These are phyloP conservation scores for Octomys mimax DNA, from an alignment of 2,797 vertebrate species.

Conservation along the genomic window DNA sequence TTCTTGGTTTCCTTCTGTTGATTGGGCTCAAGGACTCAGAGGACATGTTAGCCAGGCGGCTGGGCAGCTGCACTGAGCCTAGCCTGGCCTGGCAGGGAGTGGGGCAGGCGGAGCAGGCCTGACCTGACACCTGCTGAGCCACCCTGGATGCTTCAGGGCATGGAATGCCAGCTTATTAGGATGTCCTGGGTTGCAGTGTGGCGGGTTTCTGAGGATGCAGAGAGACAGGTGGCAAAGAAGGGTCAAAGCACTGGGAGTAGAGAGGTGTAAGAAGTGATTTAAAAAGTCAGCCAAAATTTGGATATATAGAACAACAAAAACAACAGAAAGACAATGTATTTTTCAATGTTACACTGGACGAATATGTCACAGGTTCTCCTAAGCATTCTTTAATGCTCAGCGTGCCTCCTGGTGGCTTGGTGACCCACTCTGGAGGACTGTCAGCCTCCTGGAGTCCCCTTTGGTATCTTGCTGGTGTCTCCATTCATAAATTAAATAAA, in stretches of 20 bases:
- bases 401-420: neutral
- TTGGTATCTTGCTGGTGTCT: neutral
- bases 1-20: no score
- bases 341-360: neutral
- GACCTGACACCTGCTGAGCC: neutral
- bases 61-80: neutral
- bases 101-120: neutral
- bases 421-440: neutral
- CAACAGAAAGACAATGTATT: no score
- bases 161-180: neutral
- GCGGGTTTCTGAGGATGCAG: neutral
- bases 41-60: no score
- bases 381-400: neutral
- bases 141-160: neutral
- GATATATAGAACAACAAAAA: neutral
- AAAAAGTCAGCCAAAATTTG: neutral
- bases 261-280: neutral
- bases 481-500: neutral
- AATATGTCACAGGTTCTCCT: neutral
- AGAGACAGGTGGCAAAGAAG: neutral
- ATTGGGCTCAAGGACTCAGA: neutral
- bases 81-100: neutral
- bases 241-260: neutral
- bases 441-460: neutral
- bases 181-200: neutral